These are phyloP conservation scores for Clostera curtula DNA, from an alignment of 2,888 invertebrate genomes.

Conservation along the genomic window DNA sequence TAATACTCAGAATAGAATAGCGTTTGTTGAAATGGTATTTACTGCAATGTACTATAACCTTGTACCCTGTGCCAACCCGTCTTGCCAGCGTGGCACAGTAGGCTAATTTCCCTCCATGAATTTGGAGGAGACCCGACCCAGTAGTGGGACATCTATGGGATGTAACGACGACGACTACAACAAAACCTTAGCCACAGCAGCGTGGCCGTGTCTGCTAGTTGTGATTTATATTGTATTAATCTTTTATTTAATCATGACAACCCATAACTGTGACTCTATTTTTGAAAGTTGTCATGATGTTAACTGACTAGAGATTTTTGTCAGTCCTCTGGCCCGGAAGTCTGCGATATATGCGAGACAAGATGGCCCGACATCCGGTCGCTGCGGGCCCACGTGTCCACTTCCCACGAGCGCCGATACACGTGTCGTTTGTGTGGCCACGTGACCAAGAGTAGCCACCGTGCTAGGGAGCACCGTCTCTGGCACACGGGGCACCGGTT, in stretches of 20 bases:
- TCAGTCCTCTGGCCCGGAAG: constrained; percentile 31
- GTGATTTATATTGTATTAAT: neutral
- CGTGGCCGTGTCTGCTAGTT: too few species aligned
- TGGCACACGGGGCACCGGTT: constrained; percentile 50
- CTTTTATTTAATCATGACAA: neutral
- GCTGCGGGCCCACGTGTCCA: constrained; percentile 30
- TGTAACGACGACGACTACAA: too few species aligned
- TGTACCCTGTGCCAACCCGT: too few species aligned
- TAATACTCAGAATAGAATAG: too few species aligned
- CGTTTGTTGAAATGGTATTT: too few species aligned
- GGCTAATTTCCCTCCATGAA: too few species aligned
- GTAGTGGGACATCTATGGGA: too few species aligned
- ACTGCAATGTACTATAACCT: too few species aligned
- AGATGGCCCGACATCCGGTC: constrained; percentile 31
- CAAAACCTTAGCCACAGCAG: too few species aligned
- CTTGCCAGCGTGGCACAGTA: too few species aligned
- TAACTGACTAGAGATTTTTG: constrained; percentile 16
- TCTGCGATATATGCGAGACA: constrained; percentile 40
- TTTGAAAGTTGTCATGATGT: too few species aligned
- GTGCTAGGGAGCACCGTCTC: constrained; percentile 45
- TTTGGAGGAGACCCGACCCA: too few species aligned
- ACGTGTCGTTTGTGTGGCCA: constrained; percentile 41
- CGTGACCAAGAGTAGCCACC: constrained; percentile 32
- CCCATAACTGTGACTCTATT: neutral
- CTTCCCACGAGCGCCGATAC: constrained; percentile 42